Evolutionary conservation across 2,888 invertebrate genomes (phyloP).

Genomic region (Oligia strigilis): DNA sequence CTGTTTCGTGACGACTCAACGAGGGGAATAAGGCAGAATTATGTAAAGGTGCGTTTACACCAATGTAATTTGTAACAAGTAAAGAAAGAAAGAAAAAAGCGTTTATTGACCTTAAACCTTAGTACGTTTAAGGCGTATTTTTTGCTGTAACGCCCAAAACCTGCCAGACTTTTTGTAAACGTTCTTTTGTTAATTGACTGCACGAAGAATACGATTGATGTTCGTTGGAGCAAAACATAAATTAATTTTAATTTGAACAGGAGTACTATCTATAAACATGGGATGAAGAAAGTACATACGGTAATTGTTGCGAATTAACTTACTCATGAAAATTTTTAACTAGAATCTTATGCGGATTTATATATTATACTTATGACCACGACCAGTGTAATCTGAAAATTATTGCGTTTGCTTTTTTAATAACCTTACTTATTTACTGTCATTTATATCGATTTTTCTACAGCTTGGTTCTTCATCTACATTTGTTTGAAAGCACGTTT

Average conservation of each 20-base stretch:
- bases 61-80: background rate
- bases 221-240: background rate
- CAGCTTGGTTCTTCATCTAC: constrained; percentile 10
- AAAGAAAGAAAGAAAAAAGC: background rate
- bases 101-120: background rate
- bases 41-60: constrained; percentile 8
- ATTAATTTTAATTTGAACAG: background rate
- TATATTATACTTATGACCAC: background rate
- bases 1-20: constrained; percentile 29
- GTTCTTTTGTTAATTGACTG: background rate
- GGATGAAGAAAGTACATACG: background rate
- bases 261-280: background rate
- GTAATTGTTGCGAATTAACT: background rate
- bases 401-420: background rate
- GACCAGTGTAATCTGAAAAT: background rate
- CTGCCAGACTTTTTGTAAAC: background rate
- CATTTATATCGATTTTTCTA: background rate
- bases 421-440: background rate
- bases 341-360: background rate
- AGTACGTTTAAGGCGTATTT: background rate
- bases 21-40: constrained; percentile 35
- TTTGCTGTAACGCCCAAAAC: background rate
- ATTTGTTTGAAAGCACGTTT: constrained; percentile 23
- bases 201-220: background rate
- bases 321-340: background rate